Conservation (phyloP, 1,140 invertebrate genomes). For the Hetaerina americana region DNA sequence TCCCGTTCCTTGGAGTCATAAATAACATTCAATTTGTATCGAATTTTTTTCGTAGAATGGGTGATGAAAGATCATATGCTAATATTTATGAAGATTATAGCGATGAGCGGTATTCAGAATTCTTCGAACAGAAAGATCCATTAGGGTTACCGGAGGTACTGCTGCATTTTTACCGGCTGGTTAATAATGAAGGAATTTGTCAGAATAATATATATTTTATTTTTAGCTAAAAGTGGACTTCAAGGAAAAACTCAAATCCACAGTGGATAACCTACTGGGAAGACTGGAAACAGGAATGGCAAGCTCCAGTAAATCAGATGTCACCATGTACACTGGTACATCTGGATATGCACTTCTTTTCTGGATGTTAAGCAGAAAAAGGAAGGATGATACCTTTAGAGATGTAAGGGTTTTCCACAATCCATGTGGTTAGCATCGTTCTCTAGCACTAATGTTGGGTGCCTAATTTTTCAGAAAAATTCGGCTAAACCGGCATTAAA, state of each 20-base stretch:
- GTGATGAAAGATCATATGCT: background rate
- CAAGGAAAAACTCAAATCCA: constrained; percentile 16
- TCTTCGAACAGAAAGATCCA: too few species aligned
- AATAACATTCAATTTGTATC: too few species aligned
- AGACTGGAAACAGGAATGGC: constrained; percentile 17
- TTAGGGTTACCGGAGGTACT: too few species aligned
- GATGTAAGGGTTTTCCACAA: too few species aligned
- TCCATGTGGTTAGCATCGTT: too few species aligned
- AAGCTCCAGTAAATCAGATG: constrained; percentile 26
- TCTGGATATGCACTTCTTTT: constrained; percentile 39
- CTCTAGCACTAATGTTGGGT: too few species aligned
- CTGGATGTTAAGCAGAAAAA: constrained; percentile 31
- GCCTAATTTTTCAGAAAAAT: too few species aligned
- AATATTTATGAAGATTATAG: constrained; percentile 4
- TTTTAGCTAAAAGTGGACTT: constrained; percentile 22
- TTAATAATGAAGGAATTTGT: background rate
- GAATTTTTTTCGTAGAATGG: too few species aligned
- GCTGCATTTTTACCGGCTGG: background rate
- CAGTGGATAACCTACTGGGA: constrained; percentile 18
- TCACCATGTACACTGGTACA: constrained; percentile 36
- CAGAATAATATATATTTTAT: background rate
- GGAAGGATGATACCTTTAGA: constrained; percentile 19
- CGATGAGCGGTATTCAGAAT: background rate
- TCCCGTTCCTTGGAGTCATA: too few species aligned
- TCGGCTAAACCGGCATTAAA: too few species aligned